Evolutionary conservation across 2,797 vertebrate genomes (phyloP).

Genomic region (Margarornis squamiger): DNA sequence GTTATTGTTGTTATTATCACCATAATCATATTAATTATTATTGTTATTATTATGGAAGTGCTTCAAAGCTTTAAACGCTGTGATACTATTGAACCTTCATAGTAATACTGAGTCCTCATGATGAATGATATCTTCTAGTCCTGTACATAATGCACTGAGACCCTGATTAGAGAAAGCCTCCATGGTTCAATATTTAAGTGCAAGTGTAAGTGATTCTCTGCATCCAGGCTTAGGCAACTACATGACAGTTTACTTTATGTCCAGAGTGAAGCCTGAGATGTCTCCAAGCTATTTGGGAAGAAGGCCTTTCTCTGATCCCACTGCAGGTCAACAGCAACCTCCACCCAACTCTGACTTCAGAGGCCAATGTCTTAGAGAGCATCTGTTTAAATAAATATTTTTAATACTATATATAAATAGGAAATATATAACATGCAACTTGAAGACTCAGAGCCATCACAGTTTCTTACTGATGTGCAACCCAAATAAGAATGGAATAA

Average conservation of each 20-base stretch:
- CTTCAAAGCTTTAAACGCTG: not conserved
- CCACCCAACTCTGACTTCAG: not conserved
- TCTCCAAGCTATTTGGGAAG: not conserved
- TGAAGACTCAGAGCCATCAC: not conserved
- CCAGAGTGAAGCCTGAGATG: not conserved
- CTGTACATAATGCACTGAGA: not conserved
- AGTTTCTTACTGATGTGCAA: not conserved
- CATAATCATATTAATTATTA: not conserved
- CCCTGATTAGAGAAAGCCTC: not conserved
- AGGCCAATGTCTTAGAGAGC: not conserved
- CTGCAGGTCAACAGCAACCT: not conserved
- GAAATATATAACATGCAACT: not conserved
- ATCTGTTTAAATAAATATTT: not conserved
- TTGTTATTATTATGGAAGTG: not conserved
- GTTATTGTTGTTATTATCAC: not conserved
- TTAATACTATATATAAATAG: not conserved
- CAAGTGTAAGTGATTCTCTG: not conserved
- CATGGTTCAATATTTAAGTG: not conserved
- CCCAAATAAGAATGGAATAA: not conserved
- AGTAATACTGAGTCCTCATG: not conserved
- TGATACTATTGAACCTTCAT: not conserved
- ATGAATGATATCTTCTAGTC: not conserved
- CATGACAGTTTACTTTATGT: not conserved
- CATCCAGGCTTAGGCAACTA: not conserved
- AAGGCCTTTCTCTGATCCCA: not conserved